These are phyloP conservation scores for Harpagoxenus sublaevis DNA, from an alignment of 2,888 invertebrate species.

Conservation along the genomic window DNA sequence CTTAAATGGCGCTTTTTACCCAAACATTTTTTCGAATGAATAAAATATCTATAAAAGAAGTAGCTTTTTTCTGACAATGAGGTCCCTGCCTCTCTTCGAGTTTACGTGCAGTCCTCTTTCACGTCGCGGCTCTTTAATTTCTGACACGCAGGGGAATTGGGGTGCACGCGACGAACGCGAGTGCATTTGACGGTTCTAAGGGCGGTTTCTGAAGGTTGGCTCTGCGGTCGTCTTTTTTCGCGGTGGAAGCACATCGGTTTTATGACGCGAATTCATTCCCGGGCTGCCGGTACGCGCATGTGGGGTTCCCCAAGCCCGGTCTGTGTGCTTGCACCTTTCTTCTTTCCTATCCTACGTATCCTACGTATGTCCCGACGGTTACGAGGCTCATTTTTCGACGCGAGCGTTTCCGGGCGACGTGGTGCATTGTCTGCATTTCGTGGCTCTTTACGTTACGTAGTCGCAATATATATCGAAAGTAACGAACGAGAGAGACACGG, in stretches of 20 bases:
- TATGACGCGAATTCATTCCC: conserved; percentile 54
- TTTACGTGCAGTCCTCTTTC: neutral
- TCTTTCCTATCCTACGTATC: conserved; percentile 14
- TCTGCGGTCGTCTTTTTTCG: conserved; percentile 32
- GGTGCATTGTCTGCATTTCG: conserved; percentile 66
- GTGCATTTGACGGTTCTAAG: conserved; percentile 20
- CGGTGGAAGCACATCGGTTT: conserved; percentile 46
- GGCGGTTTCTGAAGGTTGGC: conserved; percentile 18
- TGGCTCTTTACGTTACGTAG: conserved; percentile 35
- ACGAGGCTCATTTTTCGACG: conserved; percentile 69
- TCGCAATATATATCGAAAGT: neutral
- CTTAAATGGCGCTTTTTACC: neutral
- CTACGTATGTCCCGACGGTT: conserved; percentile 50
- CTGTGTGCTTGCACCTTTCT: conserved; percentile 13
- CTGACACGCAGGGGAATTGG: neutral
- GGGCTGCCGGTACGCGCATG: neutral
- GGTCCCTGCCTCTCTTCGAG: neutral
- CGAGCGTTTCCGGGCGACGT: conserved; percentile 63
- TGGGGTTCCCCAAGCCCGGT: neutral
- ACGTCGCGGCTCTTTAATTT: conserved; percentile 27
- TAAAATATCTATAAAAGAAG: conserved; percentile 11
- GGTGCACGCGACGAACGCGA: neutral
- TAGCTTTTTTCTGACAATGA: neutral
- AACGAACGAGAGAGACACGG: neutral
- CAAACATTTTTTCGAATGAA: conserved; percentile 3